These are phyloP conservation scores for Formicarius rufipectus DNA, from an alignment of 2,113 vertebrate genomes.

Conservation along the genomic window DNA sequence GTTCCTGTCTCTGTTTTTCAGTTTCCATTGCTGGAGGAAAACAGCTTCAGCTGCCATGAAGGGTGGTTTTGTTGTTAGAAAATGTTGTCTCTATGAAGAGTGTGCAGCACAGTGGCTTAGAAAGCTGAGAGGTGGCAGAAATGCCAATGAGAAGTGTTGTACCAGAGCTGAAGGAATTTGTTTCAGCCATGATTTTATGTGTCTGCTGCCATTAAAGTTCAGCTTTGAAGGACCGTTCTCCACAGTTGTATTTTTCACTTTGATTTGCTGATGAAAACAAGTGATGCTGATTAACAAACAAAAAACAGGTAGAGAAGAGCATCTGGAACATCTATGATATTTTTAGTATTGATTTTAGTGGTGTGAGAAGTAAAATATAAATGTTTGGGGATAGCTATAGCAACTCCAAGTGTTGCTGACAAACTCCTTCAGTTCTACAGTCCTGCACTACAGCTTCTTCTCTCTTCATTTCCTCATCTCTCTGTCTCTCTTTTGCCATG, in stretches of 20 bases:
- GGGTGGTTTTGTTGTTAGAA: slow-evolving; percentile 39
- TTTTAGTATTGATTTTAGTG: neutral
- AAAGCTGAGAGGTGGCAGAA: neutral
- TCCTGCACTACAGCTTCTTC: neutral
- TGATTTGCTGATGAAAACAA: neutral
- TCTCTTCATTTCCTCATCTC: neutral
- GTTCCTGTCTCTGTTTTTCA: neutral
- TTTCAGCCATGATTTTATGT: neutral
- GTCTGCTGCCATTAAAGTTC: neutral
- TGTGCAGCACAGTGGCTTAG: neutral
- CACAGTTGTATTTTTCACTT: neutral
- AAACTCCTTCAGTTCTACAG: neutral
- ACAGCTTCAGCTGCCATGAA: neutral
- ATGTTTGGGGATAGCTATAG: neutral
- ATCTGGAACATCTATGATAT: neutral
- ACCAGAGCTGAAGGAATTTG: neutral
- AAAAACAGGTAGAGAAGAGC: neutral
- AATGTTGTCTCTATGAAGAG: neutral
- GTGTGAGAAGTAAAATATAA: neutral
- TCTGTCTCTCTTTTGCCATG: neutral
- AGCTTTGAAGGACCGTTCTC: neutral
- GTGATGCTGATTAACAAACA: neutral
- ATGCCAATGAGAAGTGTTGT: neutral
- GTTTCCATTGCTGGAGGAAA: neutral
- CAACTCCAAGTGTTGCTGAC: neutral